Conservation (phyloP, 1,140 invertebrate genomes). For the Sycobia sp. region DNA sequence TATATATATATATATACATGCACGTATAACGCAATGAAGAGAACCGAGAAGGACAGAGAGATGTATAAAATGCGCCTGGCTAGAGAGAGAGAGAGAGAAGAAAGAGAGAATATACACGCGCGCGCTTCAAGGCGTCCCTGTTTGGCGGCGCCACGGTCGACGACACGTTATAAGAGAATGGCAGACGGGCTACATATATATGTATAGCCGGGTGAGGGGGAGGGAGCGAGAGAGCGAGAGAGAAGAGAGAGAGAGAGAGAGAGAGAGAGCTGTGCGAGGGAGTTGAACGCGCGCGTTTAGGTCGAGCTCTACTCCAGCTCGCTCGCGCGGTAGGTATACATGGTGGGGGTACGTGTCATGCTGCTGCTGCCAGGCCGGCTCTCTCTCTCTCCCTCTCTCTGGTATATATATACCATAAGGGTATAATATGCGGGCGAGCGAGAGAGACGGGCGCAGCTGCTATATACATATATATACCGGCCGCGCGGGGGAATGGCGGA, state of each 20-base stretch:
- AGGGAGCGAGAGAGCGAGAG: too few relatives aligned
- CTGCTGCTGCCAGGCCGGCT: conserved; percentile 27
- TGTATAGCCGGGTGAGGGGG: too few relatives aligned
- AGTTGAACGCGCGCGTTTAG: too few relatives aligned
- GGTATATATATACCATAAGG: too few relatives aligned
- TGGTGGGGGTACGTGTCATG: conserved; percentile 37
- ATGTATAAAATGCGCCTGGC: neutral
- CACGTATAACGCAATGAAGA: conserved; percentile 11
- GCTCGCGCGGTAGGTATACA: too few relatives aligned
- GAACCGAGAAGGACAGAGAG: neutral
- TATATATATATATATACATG: too few relatives aligned
- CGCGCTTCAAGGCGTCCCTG: conserved; percentile 42
- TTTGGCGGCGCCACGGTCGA: conserved; percentile 42
- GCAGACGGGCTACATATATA: too few relatives aligned
- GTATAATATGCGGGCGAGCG: neutral
- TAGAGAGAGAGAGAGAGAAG: conserved; percentile 5
- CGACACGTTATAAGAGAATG: conserved; percentile 26
- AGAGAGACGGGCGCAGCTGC: conserved; percentile 9
- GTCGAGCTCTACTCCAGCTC: conserved; percentile 20
- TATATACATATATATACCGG: too few relatives aligned
- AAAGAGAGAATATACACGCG: neutral
- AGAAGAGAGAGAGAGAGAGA: conserved; percentile 21
- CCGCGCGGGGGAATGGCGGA: neutral
- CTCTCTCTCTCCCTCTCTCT: too few relatives aligned
- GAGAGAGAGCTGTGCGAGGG: conserved; percentile 25